These are phyloP conservation scores for Chamaetylas fuelleborni DNA, from an alignment of 2,113 vertebrate species.

Conservation along the genomic window DNA sequence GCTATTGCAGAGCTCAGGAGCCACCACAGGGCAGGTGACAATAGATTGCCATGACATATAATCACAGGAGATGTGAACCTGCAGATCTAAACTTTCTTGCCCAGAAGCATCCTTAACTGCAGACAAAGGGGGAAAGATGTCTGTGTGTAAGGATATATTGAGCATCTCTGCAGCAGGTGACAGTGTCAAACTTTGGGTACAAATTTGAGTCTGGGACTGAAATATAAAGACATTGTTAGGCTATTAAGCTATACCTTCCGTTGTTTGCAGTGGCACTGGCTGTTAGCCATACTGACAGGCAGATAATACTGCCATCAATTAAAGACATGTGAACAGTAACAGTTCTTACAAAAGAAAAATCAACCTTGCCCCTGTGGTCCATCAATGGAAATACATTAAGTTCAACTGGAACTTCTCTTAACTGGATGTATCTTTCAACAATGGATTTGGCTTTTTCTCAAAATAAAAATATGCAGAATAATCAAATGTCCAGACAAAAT, in stretches of 20 bases:
- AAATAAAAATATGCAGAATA: not conserved
- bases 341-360: not conserved
- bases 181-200: not conserved
- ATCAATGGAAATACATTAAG: not conserved
- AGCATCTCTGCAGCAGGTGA: not conserved
- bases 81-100: not conserved
- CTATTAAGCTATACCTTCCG: not conserved
- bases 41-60: not conserved
- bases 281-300: not conserved
- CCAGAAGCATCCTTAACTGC: not conserved
- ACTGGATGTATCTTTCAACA: not conserved
- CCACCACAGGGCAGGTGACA: not conserved
- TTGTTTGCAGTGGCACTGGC: not conserved
- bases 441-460: not conserved
- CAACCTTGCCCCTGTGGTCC: not conserved
- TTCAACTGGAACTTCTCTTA: not conserved
- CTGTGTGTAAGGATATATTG: not conserved
- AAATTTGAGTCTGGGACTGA: not conserved
- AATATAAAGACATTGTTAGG: not conserved
- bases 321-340: not conserved
- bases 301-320: not conserved
- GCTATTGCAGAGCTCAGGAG: not conserved
- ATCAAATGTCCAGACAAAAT: not conserved
- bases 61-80: not conserved
- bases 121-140: not conserved